phyloP scores from a whole-genome alignment of 2,888 invertebrate genomes.

The Perdita meconis region DNA sequence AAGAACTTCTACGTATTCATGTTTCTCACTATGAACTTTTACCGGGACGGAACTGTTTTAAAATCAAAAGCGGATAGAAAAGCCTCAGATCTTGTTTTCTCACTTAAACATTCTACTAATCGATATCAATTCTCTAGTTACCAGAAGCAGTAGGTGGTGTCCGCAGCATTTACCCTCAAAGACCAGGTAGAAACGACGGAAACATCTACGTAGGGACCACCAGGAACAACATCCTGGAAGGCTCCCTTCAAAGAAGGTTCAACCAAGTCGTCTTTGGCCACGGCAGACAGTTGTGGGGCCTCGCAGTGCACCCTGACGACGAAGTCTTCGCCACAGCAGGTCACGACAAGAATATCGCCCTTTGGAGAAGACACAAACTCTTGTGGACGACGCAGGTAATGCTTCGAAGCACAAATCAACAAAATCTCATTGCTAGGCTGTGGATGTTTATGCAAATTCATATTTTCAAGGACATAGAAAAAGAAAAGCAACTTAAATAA shows the following conservation, averaged over 20 bases:
- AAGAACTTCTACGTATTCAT: too few species aligned
- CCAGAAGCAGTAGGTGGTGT: conserved; percentile 95
- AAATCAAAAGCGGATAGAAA: too few species aligned
- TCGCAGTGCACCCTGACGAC: conserved; percentile 95
- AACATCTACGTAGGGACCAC: conserved; percentile 96
- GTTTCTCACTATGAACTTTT: too few species aligned
- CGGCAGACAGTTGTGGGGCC: conserved; percentile 93
- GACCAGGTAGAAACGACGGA: conserved; percentile 94
- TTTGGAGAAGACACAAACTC: conserved; percentile 95
- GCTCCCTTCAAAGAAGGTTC: conserved; percentile 94
- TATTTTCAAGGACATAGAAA: too few species aligned
- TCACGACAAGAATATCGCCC: conserved; percentile 94
- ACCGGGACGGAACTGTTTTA: too few species aligned
- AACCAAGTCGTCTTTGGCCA: conserved; percentile 95
- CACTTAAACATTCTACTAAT: too few species aligned
- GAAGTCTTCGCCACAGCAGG: conserved; percentile 97
- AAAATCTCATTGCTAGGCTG: too few species aligned
- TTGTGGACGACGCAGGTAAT: conserved; percentile 93
- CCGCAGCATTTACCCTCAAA: conserved; percentile 94
- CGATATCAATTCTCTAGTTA: conserved; percentile 86
- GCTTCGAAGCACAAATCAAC: not conserved
- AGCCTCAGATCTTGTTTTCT: too few species aligned
- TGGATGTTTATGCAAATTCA: too few species aligned
- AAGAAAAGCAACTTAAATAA: too few species aligned
- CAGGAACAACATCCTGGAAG: conserved; percentile 94